Base-by-base conservation (phyloP, 2,888 invertebrate species). In the Euzetes globulus region DNA sequence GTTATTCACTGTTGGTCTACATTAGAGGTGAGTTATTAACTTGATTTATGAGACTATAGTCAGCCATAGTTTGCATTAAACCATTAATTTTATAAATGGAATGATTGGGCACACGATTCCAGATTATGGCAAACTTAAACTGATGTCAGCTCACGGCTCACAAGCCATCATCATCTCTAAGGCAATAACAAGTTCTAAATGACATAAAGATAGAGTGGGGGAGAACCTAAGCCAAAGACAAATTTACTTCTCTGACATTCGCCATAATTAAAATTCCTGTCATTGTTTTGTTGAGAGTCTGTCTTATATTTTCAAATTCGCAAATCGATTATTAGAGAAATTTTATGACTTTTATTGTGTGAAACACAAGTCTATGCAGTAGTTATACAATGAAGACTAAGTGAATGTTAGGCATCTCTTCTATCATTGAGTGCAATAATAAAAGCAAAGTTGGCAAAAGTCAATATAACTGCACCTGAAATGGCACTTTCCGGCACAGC, bases 401-500 rank as follows among this genome's bases (percentile, higher is more conserved):
- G n/a, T 22, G 68, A 41, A 68, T 68, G 33, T 29, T 68, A 29
- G 41, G 19, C 41, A 60, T n/a, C 17, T 2, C n/a, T 13, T 37
- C 27, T 68, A 41, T 22, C n/a, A 41, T 68, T 19, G 19, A 41
- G 41, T 41, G 9, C 13, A n/a, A 63, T 63, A 68, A 41, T 41
- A 68, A 68, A 19, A 13, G 68, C 68, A 37, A 19, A 68, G 41
- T 68, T 68, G 37, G 41, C 68, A 68, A 68, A 68, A 68, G 68
- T 68, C 68, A 68, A 68, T 68, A 41, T 68, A 68, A 13, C 65
- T n/a, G 41, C 68, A 68, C 68, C 68, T 68, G 68, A 68, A 68
- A 68, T 41, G 68, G 41, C 68, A 68, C 68, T 68, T 68, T 68
- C 7, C 68, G 22, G 45, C 68, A 68, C 22, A 29, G 68, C 68